Percentiles rank a stretch among this genome's conserved stretches.
Evolutionary conservation across 2,797 vertebrate genomes (phyloP).

Genomic region (Enteromius trimaculatus): DNA sequence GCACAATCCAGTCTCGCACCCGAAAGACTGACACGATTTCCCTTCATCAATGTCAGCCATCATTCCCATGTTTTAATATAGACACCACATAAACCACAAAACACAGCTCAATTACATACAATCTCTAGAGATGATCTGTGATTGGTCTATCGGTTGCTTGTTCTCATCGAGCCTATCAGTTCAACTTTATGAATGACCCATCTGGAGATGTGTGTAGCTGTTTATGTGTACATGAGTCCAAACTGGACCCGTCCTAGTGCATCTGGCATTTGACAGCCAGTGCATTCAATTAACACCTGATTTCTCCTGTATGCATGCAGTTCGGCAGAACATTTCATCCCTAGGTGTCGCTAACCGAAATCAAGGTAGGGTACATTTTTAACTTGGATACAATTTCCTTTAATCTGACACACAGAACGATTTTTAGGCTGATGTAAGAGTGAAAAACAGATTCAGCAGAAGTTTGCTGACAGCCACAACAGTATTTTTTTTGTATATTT

Average conservation of each 20-base stretch:
- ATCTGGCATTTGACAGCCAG: constrained; percentile 70
- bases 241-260: constrained; percentile 70
- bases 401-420: constrained; percentile 60
- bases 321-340: constrained; percentile 98
- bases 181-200: constrained; percentile 80
- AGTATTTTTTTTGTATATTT: constrained; percentile 44
- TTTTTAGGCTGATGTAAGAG: constrained; percentile 51
- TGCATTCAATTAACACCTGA: constrained; percentile 91
- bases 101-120: constrained; percentile 75
- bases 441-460: constrained; percentile 50
- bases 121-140: constrained; percentile 67
- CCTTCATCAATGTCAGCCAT: constrained; percentile 49
- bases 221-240: constrained; percentile 84
- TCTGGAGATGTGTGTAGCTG: constrained; percentile 80
- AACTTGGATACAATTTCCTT: constrained; percentile 78
- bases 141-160: constrained; percentile 84
- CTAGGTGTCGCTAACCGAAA: constrained; percentile 99
- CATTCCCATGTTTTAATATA: constrained; percentile 55
- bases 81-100: constrained; percentile 54
- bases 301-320: constrained; percentile 95
- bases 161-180: constrained; percentile 81
- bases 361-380: constrained; percentile 92
- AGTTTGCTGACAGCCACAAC: constrained; percentile 35
- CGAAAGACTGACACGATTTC: constrained; percentile 10
- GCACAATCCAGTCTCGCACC: constrained; percentile 56